A percentile compares a stretch with the other conserved stretches of the same genome.
These are phyloP conservation scores for Drosophila fuyamai DNA, from an alignment of 1,140 invertebrate genomes.

Conservation along the genomic window DNA sequence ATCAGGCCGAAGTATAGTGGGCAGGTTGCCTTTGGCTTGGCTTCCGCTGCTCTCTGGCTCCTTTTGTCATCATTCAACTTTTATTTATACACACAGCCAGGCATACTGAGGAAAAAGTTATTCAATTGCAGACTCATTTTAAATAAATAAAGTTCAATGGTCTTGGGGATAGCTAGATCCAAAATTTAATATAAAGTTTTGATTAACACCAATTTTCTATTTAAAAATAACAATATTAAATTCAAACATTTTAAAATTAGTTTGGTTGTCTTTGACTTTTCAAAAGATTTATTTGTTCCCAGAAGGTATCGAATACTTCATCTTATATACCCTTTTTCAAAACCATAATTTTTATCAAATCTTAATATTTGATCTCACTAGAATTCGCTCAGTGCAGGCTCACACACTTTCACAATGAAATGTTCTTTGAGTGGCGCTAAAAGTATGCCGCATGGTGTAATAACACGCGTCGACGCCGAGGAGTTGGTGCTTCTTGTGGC, in stretches of 20 bases:
- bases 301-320: no score
- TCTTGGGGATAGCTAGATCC: no score
- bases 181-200: no score
- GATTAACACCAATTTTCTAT: no score
- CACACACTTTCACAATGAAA: slow-evolving; percentile 46
- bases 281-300: no score
- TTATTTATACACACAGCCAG: slow-evolving; percentile 68
- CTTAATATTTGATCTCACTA: background rate
- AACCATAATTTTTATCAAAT: no score
- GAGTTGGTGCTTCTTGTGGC: slow-evolving; percentile 32
- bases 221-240: no score
- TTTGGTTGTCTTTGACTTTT: no score
- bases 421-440: slow-evolving; percentile 77
- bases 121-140: no score
- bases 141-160: no score
- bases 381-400: slow-evolving; percentile 12
- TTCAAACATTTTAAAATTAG: no score
- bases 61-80: slow-evolving; percentile 79
- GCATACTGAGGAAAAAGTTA: slow-evolving; percentile 5
- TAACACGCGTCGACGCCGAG: slow-evolving; percentile 64
- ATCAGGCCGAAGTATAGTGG: slow-evolving; percentile 67
- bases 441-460: slow-evolving; percentile 80
- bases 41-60: slow-evolving; percentile 20
- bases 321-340: no score
- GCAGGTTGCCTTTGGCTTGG: slow-evolving; percentile 30